Base-by-base conservation (phyloP, 1,140 invertebrate genomes). In the Galendromus occidentalis region DNA sequence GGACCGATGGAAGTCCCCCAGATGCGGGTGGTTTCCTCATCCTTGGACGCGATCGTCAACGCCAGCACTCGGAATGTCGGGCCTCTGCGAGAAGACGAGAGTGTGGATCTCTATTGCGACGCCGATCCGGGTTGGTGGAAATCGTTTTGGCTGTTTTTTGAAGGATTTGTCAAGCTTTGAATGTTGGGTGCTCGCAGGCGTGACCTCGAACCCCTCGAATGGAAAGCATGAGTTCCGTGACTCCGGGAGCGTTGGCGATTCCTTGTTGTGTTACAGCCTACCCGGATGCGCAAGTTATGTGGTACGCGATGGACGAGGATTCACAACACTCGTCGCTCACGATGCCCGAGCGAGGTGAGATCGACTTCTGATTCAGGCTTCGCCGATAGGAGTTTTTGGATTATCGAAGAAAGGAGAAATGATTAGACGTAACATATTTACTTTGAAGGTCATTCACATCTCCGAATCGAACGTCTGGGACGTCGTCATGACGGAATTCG, bases 291-390 rank as follows among this genome's bases (percentile, higher is more conserved):
- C 25, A 59, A 9, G 51, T 59, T 1, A 59, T 59, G 51, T 59
- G 51, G 51, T 59, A 59, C 9, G 22, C 51, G 2, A 25, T 59
- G 1, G 25, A 59, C 33, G 51, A 59, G 25, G 51, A 59, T 33
- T 33, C 25, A 5, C 51, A 59, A 22, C 25, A 25, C 14, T 18
- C 51, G 14, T 59, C 51, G 17, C 51, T 59, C 33, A 59, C 51
- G n/a, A 59, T 59, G 51, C 51, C 51, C 33, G 51, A 59, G 25
- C 25, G 17, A 59, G 51, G 51, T 59, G 33, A 59, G 51, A 14
- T 47, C 28, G 28, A 18, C 18, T 47, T 5, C 45, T 14, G 28
- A 47, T 5, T 20, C 28, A 20, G 4, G 18, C 4, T 5, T 22
- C 14, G 28, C 18, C 14, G 45, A 14, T 14, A 47, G 7, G 45